Evolutionary conservation across 2,797 vertebrate species (phyloP).

Genomic region (Enteromius viviparus): DNA sequence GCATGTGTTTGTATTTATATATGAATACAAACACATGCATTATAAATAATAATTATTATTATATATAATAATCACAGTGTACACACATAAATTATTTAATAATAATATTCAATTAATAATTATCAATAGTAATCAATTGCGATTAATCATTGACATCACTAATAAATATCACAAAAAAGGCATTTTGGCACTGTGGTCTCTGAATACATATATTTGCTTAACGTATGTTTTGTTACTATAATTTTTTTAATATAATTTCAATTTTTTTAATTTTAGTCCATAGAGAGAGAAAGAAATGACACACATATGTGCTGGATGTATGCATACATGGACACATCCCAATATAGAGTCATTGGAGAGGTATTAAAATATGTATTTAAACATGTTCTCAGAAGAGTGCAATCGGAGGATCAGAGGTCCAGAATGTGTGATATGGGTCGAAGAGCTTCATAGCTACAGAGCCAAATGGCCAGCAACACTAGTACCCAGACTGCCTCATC

Average conservation of each 20-base stretch:
- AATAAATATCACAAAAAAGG: background rate
- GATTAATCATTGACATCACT: no score
- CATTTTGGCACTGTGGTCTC: background rate
- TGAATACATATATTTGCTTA: no score
- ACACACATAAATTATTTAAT: no score
- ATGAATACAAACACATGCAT: no score
- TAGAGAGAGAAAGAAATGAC: background rate
- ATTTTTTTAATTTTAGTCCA: background rate
- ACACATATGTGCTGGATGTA: background rate
- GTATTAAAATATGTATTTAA: background rate
- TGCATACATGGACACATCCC: background rate
- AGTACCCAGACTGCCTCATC: constrained; percentile 24
- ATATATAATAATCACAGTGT: no score
- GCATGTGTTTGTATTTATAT: no score
- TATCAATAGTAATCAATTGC: no score
- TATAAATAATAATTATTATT: no score
- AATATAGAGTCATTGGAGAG: background rate
- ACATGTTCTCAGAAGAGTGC: background rate
- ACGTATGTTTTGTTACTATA: background rate
- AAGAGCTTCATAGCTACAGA: constrained; percentile 19
- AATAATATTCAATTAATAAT: no score
- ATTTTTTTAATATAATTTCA: background rate
- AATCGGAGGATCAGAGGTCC: background rate
- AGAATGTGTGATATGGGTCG: background rate
- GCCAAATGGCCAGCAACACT: constrained; percentile 1